Base-by-base conservation (phyloP, 1,140 invertebrate species). In the Asobara japonica region DNA sequence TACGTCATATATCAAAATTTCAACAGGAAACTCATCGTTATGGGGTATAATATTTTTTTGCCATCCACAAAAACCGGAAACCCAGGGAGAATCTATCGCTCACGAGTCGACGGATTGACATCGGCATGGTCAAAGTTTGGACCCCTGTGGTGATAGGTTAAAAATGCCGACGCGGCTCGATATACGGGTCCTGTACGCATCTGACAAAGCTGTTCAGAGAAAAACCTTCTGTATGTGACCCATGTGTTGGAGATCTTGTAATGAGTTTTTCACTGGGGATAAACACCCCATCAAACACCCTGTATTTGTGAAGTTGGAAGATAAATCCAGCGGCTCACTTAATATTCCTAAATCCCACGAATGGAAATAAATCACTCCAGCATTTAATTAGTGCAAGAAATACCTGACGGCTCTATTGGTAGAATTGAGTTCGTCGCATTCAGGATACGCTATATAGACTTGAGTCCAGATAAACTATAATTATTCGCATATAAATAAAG, bases 41-140 rank as follows among this genome's bases (percentile, higher is more conserved):
- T 6, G 51, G 18, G 22, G 20, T 56, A 56, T 22, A 56, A 45
- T 56, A 10, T 56, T 45, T 69, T 69, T 69, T 68, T n/a, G 7
- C 36, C 25, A 16, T 66, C 30, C 27, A 66, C 16, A 36, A 66
- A 66, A 66, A 66, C 33, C 22, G 30, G 64, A 56, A 56, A 56
- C 51, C 51, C 51, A 27, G 6, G 25, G 51, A 56, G n/a, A 56
- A 56, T 56, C 51, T 56, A 56, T 56, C 51, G 51, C 22, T 56
- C 51, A 56, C 18, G 51, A 56, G 69, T 31, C 65, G 36, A 3
- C 13, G 75, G 76, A 83, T 80, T 82, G 83, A 82, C 83, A 82
- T 80, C 82, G 83, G 82, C 73, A 70, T 18, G 48, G 75, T 81
- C 78, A 81, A 83, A 76, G 78, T 73, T 78, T 61, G 56, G 66